phyloP scores from a whole-genome alignment of 2,113 vertebrate species.

The Pachycephala philippinensis region DNA sequence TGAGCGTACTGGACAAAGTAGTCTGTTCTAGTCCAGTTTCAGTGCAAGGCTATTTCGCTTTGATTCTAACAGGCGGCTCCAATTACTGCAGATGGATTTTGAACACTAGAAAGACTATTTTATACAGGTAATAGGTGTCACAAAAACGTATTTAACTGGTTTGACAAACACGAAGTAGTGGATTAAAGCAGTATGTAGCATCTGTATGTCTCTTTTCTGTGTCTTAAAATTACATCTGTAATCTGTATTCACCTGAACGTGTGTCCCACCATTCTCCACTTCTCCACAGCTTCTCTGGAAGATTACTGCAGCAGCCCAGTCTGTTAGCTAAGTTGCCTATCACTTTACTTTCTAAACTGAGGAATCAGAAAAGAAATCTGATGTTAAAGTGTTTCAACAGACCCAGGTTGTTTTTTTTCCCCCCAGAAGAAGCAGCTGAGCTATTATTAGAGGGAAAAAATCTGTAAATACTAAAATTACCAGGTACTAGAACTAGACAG shows the following conservation, averaged over 20 bases:
- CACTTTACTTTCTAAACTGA: background rate
- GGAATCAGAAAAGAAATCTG: background rate
- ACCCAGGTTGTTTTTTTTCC: fast-evolving
- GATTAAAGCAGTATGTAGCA: background rate
- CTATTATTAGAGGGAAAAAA: background rate
- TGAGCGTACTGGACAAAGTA: fast-evolving
- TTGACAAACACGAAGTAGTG: background rate
- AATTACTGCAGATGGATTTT: background rate
- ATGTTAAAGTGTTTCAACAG: background rate
- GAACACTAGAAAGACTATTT: background rate
- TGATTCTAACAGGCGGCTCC: background rate
- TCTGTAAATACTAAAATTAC: background rate
- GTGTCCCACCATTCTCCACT: fast-evolving
- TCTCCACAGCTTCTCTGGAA: background rate
- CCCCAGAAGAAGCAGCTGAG: background rate
- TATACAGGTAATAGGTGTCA: background rate
- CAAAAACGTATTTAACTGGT: background rate
- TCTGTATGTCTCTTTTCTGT: background rate
- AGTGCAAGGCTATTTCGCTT: background rate
- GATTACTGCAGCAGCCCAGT: background rate
- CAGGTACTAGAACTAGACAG: background rate
- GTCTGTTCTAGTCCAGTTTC: background rate
- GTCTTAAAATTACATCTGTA: background rate
- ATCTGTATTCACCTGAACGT: background rate
- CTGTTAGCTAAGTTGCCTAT: background rate